A percentile compares a stretch with the other conserved stretches of the same genome.
Evolutionary conservation across 2,888 invertebrate genomes (phyloP).

Genomic region (Leptura quadrifasciata): DNA sequence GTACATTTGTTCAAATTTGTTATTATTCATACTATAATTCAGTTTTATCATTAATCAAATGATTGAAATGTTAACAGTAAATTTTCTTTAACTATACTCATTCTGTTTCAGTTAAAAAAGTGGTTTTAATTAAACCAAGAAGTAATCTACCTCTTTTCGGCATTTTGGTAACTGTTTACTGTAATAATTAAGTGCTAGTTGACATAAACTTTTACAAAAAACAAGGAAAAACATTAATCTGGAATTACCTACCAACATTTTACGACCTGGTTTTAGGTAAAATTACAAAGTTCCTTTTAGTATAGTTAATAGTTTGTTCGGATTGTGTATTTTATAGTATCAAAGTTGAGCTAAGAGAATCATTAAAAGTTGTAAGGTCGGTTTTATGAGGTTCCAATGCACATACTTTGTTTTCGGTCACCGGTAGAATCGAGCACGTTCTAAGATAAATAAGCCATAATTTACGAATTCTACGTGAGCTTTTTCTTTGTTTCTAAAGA

Average conservation of each 20-base stretch:
- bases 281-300: constrained; percentile 36
- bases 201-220: neutral
- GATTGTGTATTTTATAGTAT: constrained; percentile 37
- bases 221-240: constrained; percentile 29
- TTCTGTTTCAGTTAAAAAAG: too few species aligned
- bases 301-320: constrained; percentile 33
- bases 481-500: constrained; percentile 51
- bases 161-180: neutral
- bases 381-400: constrained; percentile 55
- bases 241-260: constrained; percentile 31
- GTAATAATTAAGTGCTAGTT: constrained; percentile 8
- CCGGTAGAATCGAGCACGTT: constrained; percentile 52
- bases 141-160: neutral
- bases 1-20: too few species aligned
- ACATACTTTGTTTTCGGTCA: constrained; percentile 47
- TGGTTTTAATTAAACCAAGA: neutral
- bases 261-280: constrained; percentile 27
- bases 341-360: constrained; percentile 39
- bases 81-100: too few species aligned
- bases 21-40: too few species aligned
- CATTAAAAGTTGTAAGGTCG: constrained; percentile 47
- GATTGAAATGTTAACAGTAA: too few species aligned
- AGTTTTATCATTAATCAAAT: too few species aligned
- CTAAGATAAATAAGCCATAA: constrained; percentile 57
- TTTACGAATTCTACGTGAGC: constrained; percentile 55